These are phyloP conservation scores for Parauchenoglanis punctatus DNA, from an alignment of 2,797 vertebrate species.

Conservation along the genomic window DNA sequence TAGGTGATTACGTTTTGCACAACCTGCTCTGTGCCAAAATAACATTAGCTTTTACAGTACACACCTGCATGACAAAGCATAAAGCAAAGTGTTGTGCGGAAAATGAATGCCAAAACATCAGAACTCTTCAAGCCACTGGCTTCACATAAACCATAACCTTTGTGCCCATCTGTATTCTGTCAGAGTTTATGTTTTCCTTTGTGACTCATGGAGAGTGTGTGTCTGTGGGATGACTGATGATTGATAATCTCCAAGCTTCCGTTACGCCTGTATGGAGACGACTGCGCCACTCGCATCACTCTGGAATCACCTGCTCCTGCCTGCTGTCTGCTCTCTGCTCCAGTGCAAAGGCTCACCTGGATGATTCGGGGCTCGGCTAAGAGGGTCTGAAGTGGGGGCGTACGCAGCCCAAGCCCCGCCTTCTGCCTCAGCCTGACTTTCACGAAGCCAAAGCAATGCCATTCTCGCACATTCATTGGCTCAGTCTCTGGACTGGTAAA, in stretches of 20 bases:
- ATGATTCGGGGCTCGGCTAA: slow-evolving; percentile 52
- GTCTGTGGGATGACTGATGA: slow-evolving; percentile 37
- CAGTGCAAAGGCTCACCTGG: slow-evolving; percentile 55
- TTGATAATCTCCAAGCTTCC: slow-evolving; percentile 21
- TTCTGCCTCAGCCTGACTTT: slow-evolving; percentile 48
- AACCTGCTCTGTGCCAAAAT: slow-evolving; percentile 5
- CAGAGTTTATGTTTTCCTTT: background rate
- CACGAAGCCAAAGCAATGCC: slow-evolving; percentile 60
- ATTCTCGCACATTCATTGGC: slow-evolving; percentile 46
- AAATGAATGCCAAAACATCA: slow-evolving; percentile 24
- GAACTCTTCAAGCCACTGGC: background rate
- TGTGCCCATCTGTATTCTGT: background rate
- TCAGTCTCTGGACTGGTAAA: slow-evolving; percentile 99
- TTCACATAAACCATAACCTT: slow-evolving; percentile 8
- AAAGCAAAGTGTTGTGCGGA: slow-evolving; percentile 37
- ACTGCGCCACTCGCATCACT: slow-evolving; percentile 46
- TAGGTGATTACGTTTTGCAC: background rate
- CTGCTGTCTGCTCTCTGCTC: slow-evolving; percentile 46
- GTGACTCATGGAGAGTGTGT: slow-evolving; percentile 39
- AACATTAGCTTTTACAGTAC: slow-evolving; percentile 2
- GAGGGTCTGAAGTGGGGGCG: slow-evolving; percentile 48
- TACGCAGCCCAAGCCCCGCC: slow-evolving; percentile 41
- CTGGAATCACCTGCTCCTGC: slow-evolving; percentile 53
- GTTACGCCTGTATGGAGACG: slow-evolving; percentile 38
- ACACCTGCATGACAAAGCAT: slow-evolving; percentile 16